These are phyloP conservation scores for Entosphenus tridentatus DNA, from an alignment of 2,113 vertebrate genomes.

Conservation along the genomic window DNA sequence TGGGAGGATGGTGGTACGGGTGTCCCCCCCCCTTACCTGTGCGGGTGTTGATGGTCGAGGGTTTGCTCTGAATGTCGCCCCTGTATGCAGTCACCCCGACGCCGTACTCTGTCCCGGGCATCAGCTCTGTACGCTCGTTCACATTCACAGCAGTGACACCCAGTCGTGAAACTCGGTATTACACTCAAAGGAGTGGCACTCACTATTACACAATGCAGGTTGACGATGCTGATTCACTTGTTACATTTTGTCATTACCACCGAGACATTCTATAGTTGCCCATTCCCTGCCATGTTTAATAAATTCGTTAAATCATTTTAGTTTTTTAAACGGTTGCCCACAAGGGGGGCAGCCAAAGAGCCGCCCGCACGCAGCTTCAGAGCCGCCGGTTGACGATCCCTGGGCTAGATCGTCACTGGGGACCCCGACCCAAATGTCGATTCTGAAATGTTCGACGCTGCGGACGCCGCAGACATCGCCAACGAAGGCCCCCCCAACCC, in stretches of 20 bases:
- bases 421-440: neutral
- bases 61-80: constrained; percentile 59
- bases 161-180: constrained; percentile 12
- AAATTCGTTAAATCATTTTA: no score
- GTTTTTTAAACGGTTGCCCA: no score
- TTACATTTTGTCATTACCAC: constrained; percentile 8
- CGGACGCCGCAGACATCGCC: no score
- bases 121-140: constrained; percentile 30
- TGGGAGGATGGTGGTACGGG: neutral
- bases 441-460: constrained; percentile 18
- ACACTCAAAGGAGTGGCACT: constrained; percentile 15
- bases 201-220: constrained; percentile 13
- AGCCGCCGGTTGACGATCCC: neutral
- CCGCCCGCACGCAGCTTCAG: constrained; percentile 12
- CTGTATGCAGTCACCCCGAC: constrained; percentile 65
- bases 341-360: no score
- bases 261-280: constrained; percentile 9
- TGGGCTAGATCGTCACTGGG: neutral
- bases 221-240: constrained; percentile 7
- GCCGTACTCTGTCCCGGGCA: constrained; percentile 83
- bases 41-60: constrained; percentile 81
- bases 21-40: constrained; percentile 42
- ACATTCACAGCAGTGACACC: constrained; percentile 9
- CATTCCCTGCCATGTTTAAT: no score
- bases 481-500: no score